Conservation (phyloP, 2,888 invertebrate genomes). For the Busseola fusca region DNA sequence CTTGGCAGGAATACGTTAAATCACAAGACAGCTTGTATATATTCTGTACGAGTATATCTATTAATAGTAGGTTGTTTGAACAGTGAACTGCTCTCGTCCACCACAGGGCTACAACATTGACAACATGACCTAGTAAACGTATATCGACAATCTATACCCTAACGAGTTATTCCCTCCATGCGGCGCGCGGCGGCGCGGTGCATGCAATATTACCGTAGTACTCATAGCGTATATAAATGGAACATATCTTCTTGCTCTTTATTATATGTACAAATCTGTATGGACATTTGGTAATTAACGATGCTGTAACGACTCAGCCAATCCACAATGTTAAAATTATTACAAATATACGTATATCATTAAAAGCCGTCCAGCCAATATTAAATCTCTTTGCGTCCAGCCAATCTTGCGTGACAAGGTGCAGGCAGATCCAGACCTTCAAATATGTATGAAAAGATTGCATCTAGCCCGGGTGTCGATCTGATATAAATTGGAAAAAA, state of each 20-base stretch:
- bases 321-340: neutral
- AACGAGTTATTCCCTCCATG: neutral
- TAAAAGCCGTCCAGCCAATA: neutral
- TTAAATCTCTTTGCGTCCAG: too few relatives aligned
- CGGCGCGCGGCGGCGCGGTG: neutral
- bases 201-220: neutral
- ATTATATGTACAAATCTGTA: neutral
- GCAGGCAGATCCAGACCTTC: too few relatives aligned
- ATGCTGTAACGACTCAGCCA: neutral
- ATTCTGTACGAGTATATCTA: too few relatives aligned
- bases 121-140: neutral
- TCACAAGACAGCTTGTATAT: too few relatives aligned
- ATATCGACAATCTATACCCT: neutral
- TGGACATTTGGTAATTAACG: too few relatives aligned
- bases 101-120: neutral
- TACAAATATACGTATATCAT: neutral
- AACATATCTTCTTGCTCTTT: neutral
- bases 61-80: too few relatives aligned
- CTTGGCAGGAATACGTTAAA: too few relatives aligned
- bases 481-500: too few relatives aligned
- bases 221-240: too few relatives aligned
- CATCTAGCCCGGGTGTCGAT: neutral
- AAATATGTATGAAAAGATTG: neutral
- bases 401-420: neutral
- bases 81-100: neutral